Conservation (phyloP, 1,140 invertebrate genomes). For the Saccostrea cuccullata region DNA sequence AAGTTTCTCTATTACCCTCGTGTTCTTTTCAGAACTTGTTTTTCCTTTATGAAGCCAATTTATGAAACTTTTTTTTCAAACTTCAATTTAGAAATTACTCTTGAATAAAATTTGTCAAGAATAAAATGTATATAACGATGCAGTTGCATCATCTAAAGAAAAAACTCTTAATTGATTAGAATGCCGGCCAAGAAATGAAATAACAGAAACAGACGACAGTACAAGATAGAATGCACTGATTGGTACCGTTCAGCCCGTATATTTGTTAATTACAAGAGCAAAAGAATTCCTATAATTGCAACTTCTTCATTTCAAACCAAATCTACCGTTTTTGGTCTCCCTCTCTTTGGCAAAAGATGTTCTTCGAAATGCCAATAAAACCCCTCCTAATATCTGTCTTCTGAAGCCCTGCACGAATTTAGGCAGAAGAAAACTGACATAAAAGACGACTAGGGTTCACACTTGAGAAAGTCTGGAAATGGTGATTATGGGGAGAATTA, state of each 20-base stretch:
- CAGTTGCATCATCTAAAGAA: too few relatives aligned
- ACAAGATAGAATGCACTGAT: too few relatives aligned
- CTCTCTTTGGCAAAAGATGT: neutral
- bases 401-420: neutral
- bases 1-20: too few relatives aligned
- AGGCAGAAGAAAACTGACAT: neutral
- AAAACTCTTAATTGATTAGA: too few relatives aligned
- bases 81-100: too few relatives aligned
- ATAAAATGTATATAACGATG: too few relatives aligned
- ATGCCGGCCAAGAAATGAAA: too few relatives aligned
- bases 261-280: neutral
- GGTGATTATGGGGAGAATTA: constrained; percentile 13
- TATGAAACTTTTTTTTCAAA: too few relatives aligned
- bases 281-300: neutral
- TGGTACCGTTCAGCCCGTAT: neutral
- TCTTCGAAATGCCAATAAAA: neutral
- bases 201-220: too few relatives aligned
- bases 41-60: too few relatives aligned
- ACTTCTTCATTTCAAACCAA: neutral
- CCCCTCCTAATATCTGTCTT: neutral
- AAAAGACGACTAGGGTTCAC: neutral
- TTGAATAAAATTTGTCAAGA: too few relatives aligned
- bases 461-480: neutral
- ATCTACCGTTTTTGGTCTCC: neutral
- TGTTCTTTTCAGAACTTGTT: too few relatives aligned